A percentile compares a stretch with the other conserved stretches of the same genome.
Evolutionary conservation across 2,888 invertebrate genomes (phyloP).

Genomic region (Osmoderma eremita): DNA sequence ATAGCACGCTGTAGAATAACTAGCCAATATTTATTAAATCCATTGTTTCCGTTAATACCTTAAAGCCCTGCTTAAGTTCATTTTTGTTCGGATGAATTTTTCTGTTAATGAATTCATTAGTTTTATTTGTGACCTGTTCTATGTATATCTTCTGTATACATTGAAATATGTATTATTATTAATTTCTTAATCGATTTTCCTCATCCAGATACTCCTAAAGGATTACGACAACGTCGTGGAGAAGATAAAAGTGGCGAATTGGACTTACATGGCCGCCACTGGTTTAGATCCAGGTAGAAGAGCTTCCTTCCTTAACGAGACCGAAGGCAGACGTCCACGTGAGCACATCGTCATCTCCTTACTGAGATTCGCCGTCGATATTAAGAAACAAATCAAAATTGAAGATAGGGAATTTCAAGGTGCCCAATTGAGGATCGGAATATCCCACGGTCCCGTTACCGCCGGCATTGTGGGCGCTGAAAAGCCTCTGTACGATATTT

Average conservation of each 20-base stretch:
- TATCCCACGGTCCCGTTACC: slow-evolving; percentile 89
- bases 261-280: slow-evolving; percentile 97
- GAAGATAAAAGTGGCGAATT: slow-evolving; percentile 96
- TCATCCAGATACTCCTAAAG: slow-evolving; percentile 26
- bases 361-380: slow-evolving; percentile 77
- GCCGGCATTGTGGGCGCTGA: slow-evolving; percentile 95
- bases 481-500: slow-evolving; percentile 95
- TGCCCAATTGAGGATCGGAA: slow-evolving; percentile 79
- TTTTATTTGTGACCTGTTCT: too few relatives aligned
- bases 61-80: too few relatives aligned
- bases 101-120: too few relatives aligned
- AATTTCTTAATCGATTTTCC: neutral
- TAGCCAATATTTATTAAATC: too few relatives aligned
- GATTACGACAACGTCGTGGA: slow-evolving; percentile 76
- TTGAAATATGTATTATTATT: slow-evolving; percentile 29
- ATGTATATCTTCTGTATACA: too few relatives aligned
- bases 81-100: too few relatives aligned
- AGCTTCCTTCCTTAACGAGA: slow-evolving; percentile 62
- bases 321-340: slow-evolving; percentile 47
- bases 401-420: slow-evolving; percentile 68
- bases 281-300: slow-evolving; percentile 83
- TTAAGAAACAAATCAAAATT: slow-evolving; percentile 74
- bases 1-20: too few relatives aligned
- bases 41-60: too few relatives aligned
- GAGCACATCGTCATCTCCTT: slow-evolving; percentile 68